Percentiles rank a stretch among this genome's conserved stretches.
These are phyloP conservation scores for Ennomos quercinarius DNA, from an alignment of 2,888 invertebrate genomes.

Conservation along the genomic window DNA sequence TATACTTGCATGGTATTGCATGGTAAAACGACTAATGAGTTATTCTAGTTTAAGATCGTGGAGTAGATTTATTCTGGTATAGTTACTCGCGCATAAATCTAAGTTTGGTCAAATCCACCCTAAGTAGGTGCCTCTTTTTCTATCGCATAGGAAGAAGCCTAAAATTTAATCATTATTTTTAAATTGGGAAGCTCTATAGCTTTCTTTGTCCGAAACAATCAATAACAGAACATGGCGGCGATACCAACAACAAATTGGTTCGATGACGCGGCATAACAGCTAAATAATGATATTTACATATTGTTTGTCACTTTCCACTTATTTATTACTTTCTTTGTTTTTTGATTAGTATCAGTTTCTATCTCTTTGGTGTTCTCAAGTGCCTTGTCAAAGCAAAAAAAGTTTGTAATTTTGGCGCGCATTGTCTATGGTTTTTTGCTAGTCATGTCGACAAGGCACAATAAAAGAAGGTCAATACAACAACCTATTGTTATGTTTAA, in stretches of 20 bases:
- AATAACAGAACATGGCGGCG: constrained; percentile 61
- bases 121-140: too few relatives aligned
- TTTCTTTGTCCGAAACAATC: constrained; percentile 53
- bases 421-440: constrained; percentile 25
- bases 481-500: constrained; percentile 9
- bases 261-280: constrained; percentile 68
- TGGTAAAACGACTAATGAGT: too few relatives aligned
- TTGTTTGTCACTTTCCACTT: constrained; percentile 83
- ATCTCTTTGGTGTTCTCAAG: constrained; percentile 25
- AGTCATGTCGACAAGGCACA: constrained; percentile 2
- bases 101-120: too few relatives aligned
- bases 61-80: too few relatives aligned
- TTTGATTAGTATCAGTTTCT: constrained; percentile 54
- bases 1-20: too few relatives aligned
- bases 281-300: constrained; percentile 84
- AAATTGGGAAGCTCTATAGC: constrained; percentile 43
- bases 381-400: constrained; percentile 48
- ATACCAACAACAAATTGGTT: constrained; percentile 75
- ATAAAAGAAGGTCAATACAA: constrained; percentile 10
- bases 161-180: too few relatives aligned
- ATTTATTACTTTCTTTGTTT: constrained; percentile 54
- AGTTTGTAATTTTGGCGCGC: constrained; percentile 21
- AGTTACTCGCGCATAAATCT: too few relatives aligned
- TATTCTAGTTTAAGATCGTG: too few relatives aligned
- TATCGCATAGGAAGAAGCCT: too few relatives aligned